Evolutionary conservation across 2,113 vertebrate species (phyloP), one percentile per base, ranked within the genome.

Genomic region (Plotosus lineatus): DNA sequence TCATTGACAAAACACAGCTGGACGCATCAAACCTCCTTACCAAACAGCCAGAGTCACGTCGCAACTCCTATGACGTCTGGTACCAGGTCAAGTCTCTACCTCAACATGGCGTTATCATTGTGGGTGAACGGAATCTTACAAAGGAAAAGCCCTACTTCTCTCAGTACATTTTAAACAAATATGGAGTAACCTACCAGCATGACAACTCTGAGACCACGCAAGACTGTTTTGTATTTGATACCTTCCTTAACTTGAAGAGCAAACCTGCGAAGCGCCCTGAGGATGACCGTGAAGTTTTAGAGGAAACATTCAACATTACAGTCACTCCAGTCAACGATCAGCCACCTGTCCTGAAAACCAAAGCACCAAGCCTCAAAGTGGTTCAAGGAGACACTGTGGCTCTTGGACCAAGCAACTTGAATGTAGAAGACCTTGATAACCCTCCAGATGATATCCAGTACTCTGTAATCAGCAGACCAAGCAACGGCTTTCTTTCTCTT

Each of bases 71-170:
- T 68, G 96, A 98, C 86, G 93, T 96, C 55, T 97, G 96, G 95
- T 97, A 94, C 89, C 94, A 96, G 86, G 94, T 98, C 78, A 91
- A 86, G 2, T 91, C 89, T 50, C 89, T 97, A 83, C 96, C 96
- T 23, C 89, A 85, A 0, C 93, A 95, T 28, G 96, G 96, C 0
- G 82, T 91, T 65, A 92, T 98, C 38, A 38, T 94, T 56, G 92
- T 94, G 26, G 95, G 95, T 65, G 95, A 98, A 83, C 91, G 92
- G 89, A 96, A 95, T 0, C 26, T 97, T 81, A 96, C 95, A 36
- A 90, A 89, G 85, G 95, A 94, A 85, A 96, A 97, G 69, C 94
- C 95, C 1, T 93, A 93, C 83, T 98, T 98, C 84, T 97, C 96
- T 38, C 96, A 98, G 3, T 93, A 93, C 36, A 89, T 95, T 31